Percentiles rank a stretch among this genome's conserved stretches.
phyloP scores from a whole-genome alignment of 2,797 vertebrate species.

The Xerus rutilus region DNA sequence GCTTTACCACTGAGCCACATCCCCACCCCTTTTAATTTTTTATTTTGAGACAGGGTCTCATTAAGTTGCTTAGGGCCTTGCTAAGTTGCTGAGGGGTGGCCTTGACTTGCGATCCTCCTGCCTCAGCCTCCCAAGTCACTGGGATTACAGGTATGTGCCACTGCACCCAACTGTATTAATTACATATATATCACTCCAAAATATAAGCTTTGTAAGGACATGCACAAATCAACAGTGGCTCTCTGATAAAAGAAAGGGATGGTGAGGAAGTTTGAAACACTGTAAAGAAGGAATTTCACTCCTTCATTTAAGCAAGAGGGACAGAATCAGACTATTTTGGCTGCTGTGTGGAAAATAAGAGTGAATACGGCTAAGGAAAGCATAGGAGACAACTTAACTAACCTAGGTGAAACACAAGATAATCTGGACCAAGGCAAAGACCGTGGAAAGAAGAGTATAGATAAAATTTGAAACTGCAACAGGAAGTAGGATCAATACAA shows the following conservation, averaged over 20 bases:
- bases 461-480: background rate
- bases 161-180: background rate
- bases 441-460: background rate
- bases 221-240: background rate
- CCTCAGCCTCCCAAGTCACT: too few relatives aligned
- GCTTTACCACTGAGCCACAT: too few relatives aligned
- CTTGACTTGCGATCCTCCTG: too few relatives aligned
- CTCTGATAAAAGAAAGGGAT: background rate
- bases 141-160: too few relatives aligned
- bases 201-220: constrained; percentile 25
- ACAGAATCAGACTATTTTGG: background rate
- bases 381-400: background rate
- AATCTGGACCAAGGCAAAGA: background rate
- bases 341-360: background rate
- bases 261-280: background rate
- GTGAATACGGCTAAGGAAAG: background rate
- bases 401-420: background rate
- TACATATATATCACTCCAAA: background rate
- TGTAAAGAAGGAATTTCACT: background rate
- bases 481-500: background rate
- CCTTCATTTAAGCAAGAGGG: background rate
- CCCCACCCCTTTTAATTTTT: too few relatives aligned
- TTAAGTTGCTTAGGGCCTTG: too few relatives aligned
- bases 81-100: too few relatives aligned
- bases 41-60: too few relatives aligned